Evolutionary conservation across 2,113 vertebrate species (phyloP), one percentile per base, ranked within the genome.

Genomic region (Lepus timidus): DNA sequence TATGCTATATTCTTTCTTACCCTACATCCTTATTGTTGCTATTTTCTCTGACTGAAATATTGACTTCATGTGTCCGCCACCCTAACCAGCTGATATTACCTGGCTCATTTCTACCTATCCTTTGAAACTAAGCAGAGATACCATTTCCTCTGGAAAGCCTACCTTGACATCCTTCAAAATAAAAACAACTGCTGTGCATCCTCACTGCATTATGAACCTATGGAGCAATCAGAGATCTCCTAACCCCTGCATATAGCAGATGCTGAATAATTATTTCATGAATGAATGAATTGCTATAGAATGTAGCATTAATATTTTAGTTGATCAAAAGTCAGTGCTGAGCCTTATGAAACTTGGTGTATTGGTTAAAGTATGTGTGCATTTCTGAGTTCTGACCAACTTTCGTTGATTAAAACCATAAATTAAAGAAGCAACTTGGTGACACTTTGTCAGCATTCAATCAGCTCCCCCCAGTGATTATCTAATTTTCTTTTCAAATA

Each of bases 391-490:
- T 92, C 67, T 93, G 36, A 61, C 82, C 39, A 95, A 94, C 90
- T 88, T 93, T 85, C 68, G 79, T 33, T 96, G 96, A 97, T 97
- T 97, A 97, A 97, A 97, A 70, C 51, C 44, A 92, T 97, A 97
- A 97, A 95, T 97, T 97, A 96, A 96, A 90, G 85, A 71, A 95
- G 65, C 79, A 90, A 96, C 85, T 95, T 75, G 92, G 87, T 95
- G 95, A 96, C 96, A 97, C 64, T 94, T 96, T 90, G 96, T 96
- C 95, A 97, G 88, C 85, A 96, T 96, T 97, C 97, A 97, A 91
- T 96, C 96, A 96, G 61, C 92, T 97, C 90, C 90, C 75, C 88
- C 78, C 12, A 93, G 55, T 88, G 95, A 97, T 96, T 97, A 93
- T 90, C 88, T 96, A 96, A 97, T 97, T 97, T 84, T 93, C 92